phyloP scores from a whole-genome alignment of 2,113 vertebrate genomes.

The Phyllostomus hastatus region DNA sequence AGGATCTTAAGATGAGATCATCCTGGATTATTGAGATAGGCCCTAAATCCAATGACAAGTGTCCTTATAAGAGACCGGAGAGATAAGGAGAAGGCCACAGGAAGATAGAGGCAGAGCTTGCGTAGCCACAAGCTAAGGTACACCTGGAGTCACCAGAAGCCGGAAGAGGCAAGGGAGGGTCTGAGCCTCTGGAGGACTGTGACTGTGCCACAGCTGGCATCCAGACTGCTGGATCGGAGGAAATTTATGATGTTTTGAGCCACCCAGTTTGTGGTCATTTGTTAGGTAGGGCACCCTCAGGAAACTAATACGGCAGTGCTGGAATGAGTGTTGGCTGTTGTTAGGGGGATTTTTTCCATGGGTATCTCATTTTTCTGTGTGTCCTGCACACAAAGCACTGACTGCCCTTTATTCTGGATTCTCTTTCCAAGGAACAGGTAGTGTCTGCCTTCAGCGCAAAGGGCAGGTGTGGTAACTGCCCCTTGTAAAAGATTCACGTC shows the following conservation, averaged over 20 bases:
- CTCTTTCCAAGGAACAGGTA: neutral
- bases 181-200: neutral
- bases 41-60: neutral
- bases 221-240: neutral
- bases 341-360: neutral
- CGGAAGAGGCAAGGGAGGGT: neutral
- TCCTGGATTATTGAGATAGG: neutral
- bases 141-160: neutral
- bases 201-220: neutral
- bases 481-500: neutral
- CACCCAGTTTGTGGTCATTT: neutral
- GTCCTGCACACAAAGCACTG: neutral
- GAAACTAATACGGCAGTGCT: neutral
- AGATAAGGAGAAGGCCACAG: neutral
- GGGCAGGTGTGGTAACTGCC: neutral
- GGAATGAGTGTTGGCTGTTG: neutral
- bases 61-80: neutral
- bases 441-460: neutral
- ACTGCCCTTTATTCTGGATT: neutral
- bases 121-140: rapidly evolving
- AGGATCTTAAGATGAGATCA: neutral
- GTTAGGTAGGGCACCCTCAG: neutral
- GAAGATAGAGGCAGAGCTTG: neutral
- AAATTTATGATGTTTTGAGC: neutral
- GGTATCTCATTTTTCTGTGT: neutral